These are phyloP conservation scores for Drosophila kurseongensis DNA, from an alignment of 1,140 invertebrate genomes.

Conservation along the genomic window DNA sequence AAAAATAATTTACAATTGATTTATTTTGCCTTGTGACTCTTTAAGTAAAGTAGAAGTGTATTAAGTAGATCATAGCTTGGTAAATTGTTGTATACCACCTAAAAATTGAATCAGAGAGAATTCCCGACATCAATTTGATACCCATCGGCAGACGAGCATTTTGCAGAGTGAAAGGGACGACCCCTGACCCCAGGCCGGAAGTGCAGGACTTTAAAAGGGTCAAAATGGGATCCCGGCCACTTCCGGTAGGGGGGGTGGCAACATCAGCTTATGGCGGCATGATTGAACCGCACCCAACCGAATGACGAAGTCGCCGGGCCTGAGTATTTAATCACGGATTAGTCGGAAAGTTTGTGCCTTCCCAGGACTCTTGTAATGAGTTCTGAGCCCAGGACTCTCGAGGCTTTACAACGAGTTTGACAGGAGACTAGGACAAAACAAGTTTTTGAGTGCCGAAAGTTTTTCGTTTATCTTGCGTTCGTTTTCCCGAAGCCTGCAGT, in stretches of 20 bases:
- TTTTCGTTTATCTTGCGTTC: constrained; percentile 66
- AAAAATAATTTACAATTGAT: too few relatives aligned
- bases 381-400: constrained; percentile 54
- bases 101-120: neutral
- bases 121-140: constrained; percentile 38
- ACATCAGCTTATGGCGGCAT: constrained; percentile 21
- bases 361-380: constrained; percentile 56
- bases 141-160: constrained; percentile 27
- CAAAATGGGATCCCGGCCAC: constrained; percentile 28
- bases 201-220: constrained; percentile 36
- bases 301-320: constrained; percentile 20
- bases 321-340: constrained; percentile 65
- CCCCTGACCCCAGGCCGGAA: neutral
- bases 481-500: constrained; percentile 21
- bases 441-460: constrained; percentile 53
- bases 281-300: constrained; percentile 29
- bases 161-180: constrained; percentile 3
- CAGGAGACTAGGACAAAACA: constrained; percentile 37
- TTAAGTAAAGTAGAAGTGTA: too few relatives aligned
- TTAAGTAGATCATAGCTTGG: neutral
- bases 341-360: constrained; percentile 47
- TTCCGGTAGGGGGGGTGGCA: constrained; percentile 14
- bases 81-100: neutral
- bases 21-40: too few relatives aligned
- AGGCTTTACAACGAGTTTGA: constrained; percentile 49